These are phyloP conservation scores for Heteronetta atricapilla DNA, from an alignment of 2,113 vertebrate species.

Conservation along the genomic window DNA sequence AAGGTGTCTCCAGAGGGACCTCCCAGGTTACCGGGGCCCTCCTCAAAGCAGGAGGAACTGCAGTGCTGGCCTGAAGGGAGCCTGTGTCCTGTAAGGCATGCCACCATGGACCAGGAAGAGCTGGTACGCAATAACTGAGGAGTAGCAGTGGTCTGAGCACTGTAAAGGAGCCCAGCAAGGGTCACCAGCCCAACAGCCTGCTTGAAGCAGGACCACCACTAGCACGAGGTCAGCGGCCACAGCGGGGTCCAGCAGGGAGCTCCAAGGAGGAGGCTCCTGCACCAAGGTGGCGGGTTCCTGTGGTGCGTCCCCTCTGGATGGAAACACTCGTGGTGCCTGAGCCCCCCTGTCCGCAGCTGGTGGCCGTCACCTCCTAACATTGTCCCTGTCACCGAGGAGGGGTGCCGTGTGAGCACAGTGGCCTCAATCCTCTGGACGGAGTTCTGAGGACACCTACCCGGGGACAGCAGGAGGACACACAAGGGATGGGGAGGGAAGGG, in stretches of 20 bases:
- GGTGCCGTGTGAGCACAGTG: too few relatives aligned
- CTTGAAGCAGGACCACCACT: neutral
- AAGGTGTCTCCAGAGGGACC: neutral
- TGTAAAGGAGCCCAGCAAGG: neutral
- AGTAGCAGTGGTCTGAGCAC: neutral
- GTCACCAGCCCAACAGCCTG: neutral
- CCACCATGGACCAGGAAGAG: neutral
- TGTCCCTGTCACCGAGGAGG: rapidly evolving
- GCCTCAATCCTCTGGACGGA: neutral
- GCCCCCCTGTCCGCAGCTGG: neutral
- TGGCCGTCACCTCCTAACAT: neutral
- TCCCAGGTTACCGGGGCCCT: neutral
- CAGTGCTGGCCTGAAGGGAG: neutral
- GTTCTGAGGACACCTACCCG: rapidly evolving
- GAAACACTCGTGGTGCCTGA: neutral
- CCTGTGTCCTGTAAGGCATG: neutral
- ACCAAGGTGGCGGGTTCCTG: rapidly evolving
- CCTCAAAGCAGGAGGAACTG: neutral
- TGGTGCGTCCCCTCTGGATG: neutral
- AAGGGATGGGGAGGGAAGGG: neutral
- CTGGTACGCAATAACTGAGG: neutral
- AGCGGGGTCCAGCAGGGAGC: neutral
- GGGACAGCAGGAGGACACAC: neutral
- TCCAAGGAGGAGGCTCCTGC: neutral
- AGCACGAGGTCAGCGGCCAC: neutral